Base-by-base conservation (phyloP, 2,888 invertebrate genomes). In the Choristoneura rosaceana region DNA sequence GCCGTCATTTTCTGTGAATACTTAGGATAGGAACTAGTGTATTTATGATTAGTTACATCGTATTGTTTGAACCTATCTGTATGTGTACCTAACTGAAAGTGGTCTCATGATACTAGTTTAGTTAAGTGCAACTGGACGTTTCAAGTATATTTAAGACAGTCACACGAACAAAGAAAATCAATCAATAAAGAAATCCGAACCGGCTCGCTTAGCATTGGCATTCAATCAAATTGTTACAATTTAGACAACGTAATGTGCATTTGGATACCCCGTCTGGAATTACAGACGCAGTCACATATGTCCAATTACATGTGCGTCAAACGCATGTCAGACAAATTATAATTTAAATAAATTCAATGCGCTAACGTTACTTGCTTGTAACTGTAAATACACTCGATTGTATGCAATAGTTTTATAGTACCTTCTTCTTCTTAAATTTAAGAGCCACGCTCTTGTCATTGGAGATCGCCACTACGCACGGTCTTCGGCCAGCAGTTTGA, bases 201-300 rank as follows among this genome's bases (percentile, higher is more conserved):
- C 55, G 25, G 25, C 10, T 55, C 25, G 25, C 17, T 10, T 55
- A 25, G 25, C 55, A 25, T 25, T 25, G 55, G 3, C 55, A 25
- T 25, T 55, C 25, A 55, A 55, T 55, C 25, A 55, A 55, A 55
- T 55, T 17, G 25, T 55, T 25, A 25, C 25, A 25, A 17, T 17
- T 25, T 55, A 55, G 9, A 3, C 12, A 14, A 7, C 8, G 3
- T 38, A 8, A 34, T 8, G n/a, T 38, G 33, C 33, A 79, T 77
- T 82, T 74, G 74, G 74, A 77, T 76, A 50, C 50, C 34, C 50
- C 50, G 25, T 64, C 50, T 64, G 50, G 34, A 64, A 64, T 64
- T 38, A 64, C 63, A 64, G 15, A 50, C 47, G 34, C 63, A 45
- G 10, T 62, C 14, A 10, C 47, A 64, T 34, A 64, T 50, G 50